Conservation (phyloP, 2,888 invertebrate genomes). For the Heteromyza rotundicornis region DNA sequence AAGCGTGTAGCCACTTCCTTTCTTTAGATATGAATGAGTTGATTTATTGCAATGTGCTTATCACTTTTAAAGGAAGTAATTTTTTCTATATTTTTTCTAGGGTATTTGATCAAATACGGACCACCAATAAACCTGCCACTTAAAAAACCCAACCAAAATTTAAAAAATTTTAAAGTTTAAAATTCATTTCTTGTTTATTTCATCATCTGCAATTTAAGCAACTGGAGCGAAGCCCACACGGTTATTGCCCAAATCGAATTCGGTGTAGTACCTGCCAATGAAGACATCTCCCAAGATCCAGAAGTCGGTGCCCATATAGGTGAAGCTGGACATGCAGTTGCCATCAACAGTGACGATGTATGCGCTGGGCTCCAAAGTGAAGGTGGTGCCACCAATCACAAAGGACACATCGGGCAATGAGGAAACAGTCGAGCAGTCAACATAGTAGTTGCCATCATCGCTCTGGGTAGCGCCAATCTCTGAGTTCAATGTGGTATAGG, state of each 20-base stretch:
- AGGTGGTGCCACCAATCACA: constrained; percentile 73
- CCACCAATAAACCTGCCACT: too few species aligned
- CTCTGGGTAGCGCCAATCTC: constrained; percentile 72
- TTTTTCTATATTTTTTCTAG: too few species aligned
- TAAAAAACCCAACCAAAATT: too few species aligned
- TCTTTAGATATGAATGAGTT: too few species aligned
- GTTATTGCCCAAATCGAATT: constrained; percentile 86
- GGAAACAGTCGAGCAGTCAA: constrained; percentile 79
- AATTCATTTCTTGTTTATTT: too few species aligned
- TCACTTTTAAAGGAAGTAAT: too few species aligned
- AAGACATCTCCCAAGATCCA: constrained; percentile 98
- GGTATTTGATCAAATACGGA: too few species aligned
- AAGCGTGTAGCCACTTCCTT: too few species aligned
- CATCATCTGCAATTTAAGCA: constrained; percentile 48
- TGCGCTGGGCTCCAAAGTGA: constrained; percentile 77
- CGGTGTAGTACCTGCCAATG: constrained; percentile 91
- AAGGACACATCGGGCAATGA: constrained; percentile 79
- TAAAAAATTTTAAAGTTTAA: too few species aligned
- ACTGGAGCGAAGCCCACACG: constrained; percentile 85
- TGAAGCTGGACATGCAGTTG: constrained; percentile 91
- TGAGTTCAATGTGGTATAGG: constrained; percentile 77
- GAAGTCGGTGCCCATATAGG: constrained; percentile 74
- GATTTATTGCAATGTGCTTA: too few species aligned
- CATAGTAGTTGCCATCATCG: constrained; percentile 75
- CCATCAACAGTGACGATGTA: constrained; percentile 72